Conservation (phyloP, 2,888 invertebrate species). For the Hydraecia micacea region DNA sequence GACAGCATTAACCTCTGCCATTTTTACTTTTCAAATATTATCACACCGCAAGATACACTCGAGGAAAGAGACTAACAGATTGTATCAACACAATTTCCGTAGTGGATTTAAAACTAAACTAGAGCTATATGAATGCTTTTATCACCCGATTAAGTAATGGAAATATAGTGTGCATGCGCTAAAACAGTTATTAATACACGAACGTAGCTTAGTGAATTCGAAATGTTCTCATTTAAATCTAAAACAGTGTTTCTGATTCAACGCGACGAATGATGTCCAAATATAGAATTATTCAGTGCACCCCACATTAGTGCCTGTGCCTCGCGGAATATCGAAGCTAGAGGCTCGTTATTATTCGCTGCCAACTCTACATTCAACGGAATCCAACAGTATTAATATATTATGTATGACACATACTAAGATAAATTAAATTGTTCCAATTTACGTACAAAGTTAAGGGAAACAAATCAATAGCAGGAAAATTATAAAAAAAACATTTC, state of each 20-base stretch:
- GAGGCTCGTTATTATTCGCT: slow-evolving; percentile 66
- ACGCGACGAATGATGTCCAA: slow-evolving; percentile 73
- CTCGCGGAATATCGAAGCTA: slow-evolving; percentile 60
- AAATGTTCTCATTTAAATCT: slow-evolving; percentile 67
- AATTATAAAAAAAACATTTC: slow-evolving; percentile 42
- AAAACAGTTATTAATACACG: slow-evolving; percentile 36
- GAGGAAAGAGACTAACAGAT: background rate
- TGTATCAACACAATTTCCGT: background rate
- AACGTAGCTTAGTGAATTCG: slow-evolving; percentile 49
- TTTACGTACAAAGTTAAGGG: background rate
- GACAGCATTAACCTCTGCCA: slow-evolving; percentile 26
- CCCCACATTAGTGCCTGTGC: slow-evolving; percentile 65
- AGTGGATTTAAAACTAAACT: slow-evolving; percentile 1
- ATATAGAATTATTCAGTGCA: slow-evolving; percentile 77
- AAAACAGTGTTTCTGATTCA: slow-evolving; percentile 72
- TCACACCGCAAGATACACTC: background rate
- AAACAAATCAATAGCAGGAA: slow-evolving; percentile 45
- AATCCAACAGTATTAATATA: slow-evolving; percentile 33
- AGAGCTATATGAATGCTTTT: slow-evolving; percentile 5
- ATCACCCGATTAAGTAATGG: slow-evolving; percentile 24
- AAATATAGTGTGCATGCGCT: slow-evolving; percentile 20
- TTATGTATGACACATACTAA: background rate
- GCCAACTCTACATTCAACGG: slow-evolving; percentile 51
- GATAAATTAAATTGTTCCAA: slow-evolving; percentile 25
- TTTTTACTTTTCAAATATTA: slow-evolving; percentile 13